Percentiles rank a stretch among this genome's conserved stretches.
Evolutionary conservation across 2,888 invertebrate species (phyloP).

Genomic region (Coelopa pilipes): DNA sequence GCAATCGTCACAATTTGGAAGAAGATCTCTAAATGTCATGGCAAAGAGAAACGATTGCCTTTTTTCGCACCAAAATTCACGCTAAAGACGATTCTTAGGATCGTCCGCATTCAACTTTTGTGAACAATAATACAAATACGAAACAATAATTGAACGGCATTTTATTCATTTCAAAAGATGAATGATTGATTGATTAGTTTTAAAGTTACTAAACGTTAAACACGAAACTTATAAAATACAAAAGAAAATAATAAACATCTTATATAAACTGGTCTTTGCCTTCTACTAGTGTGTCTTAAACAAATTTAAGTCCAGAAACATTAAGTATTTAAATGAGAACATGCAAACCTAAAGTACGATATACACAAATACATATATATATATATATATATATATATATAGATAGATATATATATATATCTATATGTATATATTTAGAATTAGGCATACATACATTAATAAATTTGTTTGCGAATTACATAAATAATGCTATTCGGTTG

Average conservation of each 20-base stretch:
- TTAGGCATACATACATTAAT: background rate
- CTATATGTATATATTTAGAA: background rate
- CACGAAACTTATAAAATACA: slow-evolving; percentile 24
- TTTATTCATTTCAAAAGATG: background rate
- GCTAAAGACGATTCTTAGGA: no score
- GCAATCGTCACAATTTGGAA: no score
- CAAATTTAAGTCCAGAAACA: slow-evolving; percentile 32
- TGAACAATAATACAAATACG: slow-evolving; percentile 22
- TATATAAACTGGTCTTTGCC: slow-evolving; percentile 46
- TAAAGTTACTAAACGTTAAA: slow-evolving; percentile 35
- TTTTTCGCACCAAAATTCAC: no score
- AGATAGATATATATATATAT: slow-evolving; percentile 1
- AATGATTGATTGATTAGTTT: background rate
- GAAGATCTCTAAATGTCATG: no score
- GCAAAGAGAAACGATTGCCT: no score
- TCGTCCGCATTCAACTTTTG: no score
- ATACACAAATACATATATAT: background rate
- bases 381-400: slow-evolving; percentile 17
- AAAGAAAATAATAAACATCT: slow-evolving; percentile 28
- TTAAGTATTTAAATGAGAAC: slow-evolving; percentile 11
- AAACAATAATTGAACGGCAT: slow-evolving; percentile 7
- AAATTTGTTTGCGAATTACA: slow-evolving; percentile 11
- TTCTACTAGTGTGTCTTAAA: slow-evolving; percentile 52
- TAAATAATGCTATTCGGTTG: background rate
- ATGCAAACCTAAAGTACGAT: background rate